Conservation (phyloP, 1,140 invertebrate genomes). For the Heliconius hermathena region DNA sequence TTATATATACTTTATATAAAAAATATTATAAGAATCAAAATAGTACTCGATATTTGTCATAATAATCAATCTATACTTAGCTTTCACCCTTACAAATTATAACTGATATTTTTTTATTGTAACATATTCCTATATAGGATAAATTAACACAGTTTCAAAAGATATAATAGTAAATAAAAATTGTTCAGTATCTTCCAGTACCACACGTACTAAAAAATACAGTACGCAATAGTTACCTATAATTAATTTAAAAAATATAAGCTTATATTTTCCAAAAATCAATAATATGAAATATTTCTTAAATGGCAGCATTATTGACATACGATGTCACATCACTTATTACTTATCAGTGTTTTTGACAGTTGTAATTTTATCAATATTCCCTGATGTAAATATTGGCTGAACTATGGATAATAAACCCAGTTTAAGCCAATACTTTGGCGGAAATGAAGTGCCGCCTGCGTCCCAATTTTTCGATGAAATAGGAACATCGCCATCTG, state of each 20-base stretch:
- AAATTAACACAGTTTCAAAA: no score
- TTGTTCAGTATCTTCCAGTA: no score
- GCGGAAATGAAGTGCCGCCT: conserved; percentile 63
- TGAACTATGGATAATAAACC: conserved; percentile 69
- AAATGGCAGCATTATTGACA: neutral
- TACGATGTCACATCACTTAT: neutral
- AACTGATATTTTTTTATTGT: no score
- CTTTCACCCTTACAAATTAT: no score
- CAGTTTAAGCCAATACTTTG: conserved; percentile 77
- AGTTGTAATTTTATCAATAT: conserved; percentile 10
- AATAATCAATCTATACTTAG: no score
- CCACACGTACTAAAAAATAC: no score
- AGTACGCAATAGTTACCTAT: no score
- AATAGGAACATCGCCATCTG: conserved; percentile 70
- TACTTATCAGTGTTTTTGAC: neutral
- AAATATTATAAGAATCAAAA: no score
- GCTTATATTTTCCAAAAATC: neutral
- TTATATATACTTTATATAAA: no score
- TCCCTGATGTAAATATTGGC: conserved; percentile 16
- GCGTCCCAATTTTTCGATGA: conserved; percentile 78
- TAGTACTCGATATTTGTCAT: no score
- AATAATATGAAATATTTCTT: neutral
- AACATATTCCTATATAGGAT: no score
- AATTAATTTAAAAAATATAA: neutral
- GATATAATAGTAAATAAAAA: no score